Evolutionary conservation across 2,888 invertebrate species (phyloP).

Genomic region (Cheilosia pagana): DNA sequence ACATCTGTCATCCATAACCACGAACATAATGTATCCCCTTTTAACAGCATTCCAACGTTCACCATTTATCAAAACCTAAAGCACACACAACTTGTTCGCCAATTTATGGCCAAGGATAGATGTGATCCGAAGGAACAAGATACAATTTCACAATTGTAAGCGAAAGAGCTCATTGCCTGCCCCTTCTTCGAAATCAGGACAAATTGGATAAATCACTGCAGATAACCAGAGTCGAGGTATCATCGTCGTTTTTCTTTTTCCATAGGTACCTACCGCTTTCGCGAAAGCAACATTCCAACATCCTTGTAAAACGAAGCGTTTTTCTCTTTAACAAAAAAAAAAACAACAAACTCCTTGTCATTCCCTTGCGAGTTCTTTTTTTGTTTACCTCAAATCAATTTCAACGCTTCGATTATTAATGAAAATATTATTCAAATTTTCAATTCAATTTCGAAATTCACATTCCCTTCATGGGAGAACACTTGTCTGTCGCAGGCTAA

Average conservation of each 20-base stretch:
- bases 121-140: conserved; percentile 61
- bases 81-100: conserved; percentile 63
- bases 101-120: conserved; percentile 69
- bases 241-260: conserved; percentile 42
- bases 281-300: conserved; percentile 31
- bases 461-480: neutral
- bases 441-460: conserved; percentile 71
- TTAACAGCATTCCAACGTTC: conserved; percentile 52
- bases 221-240: conserved; percentile 69
- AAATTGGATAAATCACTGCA: conserved; percentile 71
- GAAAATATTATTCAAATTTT: conserved; percentile 75
- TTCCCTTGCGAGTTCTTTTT: conserved; percentile 45
- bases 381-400: conserved; percentile 75
- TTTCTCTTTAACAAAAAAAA: conserved; percentile 1
- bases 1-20: conserved; percentile 41
- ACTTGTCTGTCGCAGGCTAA: neutral
- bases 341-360: conserved; percentile 37
- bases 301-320: conserved; percentile 43
- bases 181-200: conserved; percentile 23
- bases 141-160: conserved; percentile 57
- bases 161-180: conserved; percentile 5
- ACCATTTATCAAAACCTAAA: conserved; percentile 71
- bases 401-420: conserved; percentile 74
- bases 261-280: conserved; percentile 2
- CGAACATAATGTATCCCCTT: conserved; percentile 51